Conservation (phyloP, 1,140 invertebrate genomes). For the Nephila pilipes region DNA sequence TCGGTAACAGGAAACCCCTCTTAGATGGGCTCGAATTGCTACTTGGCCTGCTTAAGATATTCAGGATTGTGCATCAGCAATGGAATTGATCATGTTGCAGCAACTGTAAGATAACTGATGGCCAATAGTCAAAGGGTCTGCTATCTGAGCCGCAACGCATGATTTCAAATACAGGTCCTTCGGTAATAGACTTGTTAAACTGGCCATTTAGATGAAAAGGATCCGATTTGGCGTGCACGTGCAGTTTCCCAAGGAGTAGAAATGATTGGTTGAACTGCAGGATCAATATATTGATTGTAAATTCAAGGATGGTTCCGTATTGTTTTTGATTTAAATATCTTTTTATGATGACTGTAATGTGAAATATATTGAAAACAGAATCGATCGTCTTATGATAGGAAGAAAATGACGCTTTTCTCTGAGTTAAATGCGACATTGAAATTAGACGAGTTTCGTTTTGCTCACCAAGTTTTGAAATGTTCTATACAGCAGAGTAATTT, state of each 20-base stretch:
- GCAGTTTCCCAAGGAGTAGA: background rate
- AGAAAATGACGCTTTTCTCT: too few relatives aligned
- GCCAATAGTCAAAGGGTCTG: conserved; percentile 1
- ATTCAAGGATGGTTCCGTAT: background rate
- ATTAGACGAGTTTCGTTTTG: too few relatives aligned
- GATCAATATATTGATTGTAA: background rate
- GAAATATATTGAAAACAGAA: too few relatives aligned
- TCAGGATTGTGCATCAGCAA: background rate
- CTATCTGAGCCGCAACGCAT: background rate
- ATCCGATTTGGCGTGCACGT: background rate
- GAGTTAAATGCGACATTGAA: too few relatives aligned
- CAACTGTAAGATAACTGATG: background rate
- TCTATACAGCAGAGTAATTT: too few relatives aligned
- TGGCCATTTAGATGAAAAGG: background rate
- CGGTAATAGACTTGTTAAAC: conserved; percentile 3
- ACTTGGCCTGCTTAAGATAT: background rate
- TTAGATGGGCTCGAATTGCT: background rate
- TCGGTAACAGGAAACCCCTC: conserved; percentile 46
- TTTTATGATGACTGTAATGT: too few relatives aligned
- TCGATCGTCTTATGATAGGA: too few relatives aligned
- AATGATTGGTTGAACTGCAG: background rate
- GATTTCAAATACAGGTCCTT: background rate
- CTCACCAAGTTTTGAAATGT: too few relatives aligned
- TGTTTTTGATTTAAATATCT: background rate
- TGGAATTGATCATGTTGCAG: background rate